Conservation (phyloP, 2,888 invertebrate genomes). For the Agapostemon virescens region DNA sequence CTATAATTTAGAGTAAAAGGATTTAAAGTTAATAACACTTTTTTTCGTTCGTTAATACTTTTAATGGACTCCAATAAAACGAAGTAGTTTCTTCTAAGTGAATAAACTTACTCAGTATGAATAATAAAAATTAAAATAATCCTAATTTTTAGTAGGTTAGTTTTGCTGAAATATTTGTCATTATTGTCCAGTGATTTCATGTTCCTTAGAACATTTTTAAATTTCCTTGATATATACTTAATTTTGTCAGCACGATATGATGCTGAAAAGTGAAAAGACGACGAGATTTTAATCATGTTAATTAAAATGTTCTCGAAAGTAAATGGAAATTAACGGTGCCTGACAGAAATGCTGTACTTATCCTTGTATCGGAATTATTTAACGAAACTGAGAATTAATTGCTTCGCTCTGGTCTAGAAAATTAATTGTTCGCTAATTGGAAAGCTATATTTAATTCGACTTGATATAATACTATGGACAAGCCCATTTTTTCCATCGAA, state of each 20-base stretch:
- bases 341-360: too few species aligned
- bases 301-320: too few species aligned
- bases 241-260: not conserved
- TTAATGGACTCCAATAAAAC: not conserved
- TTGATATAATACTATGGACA: not conserved
- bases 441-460: not conserved
- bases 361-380: not conserved
- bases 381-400: not conserved
- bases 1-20: not conserved
- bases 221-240: too few species aligned
- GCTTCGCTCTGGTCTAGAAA: not conserved
- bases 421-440: not conserved
- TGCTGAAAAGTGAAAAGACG: not conserved
- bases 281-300: too few species aligned
- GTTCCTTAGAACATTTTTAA: not conserved
- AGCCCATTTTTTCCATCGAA: not conserved
- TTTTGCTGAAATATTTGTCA: not conserved
- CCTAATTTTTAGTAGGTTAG: too few species aligned
- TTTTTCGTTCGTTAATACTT: too few species aligned
- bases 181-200: not conserved
- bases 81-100: too few species aligned
- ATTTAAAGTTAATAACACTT: not conserved
- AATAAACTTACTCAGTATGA: too few species aligned
- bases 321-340: too few species aligned
- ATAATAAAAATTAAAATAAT: too few species aligned